phyloP scores from a whole-genome alignment of 2,888 invertebrate species.

The Clivina fossor region DNA sequence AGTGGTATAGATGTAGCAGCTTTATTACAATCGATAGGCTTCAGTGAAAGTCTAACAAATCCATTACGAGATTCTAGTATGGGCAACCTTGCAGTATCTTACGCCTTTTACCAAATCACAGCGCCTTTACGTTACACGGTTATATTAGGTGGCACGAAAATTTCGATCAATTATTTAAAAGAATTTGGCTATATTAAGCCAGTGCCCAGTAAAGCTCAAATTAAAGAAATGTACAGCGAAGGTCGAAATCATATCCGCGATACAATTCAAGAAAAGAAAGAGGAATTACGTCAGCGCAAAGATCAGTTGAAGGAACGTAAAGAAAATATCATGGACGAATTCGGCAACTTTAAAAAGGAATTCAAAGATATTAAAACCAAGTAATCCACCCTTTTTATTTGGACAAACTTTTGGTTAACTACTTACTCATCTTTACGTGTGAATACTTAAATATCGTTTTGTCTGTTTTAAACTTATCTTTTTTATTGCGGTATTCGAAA shows the following conservation, averaged over 20 bases:
- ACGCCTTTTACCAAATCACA: conserved; percentile 90
- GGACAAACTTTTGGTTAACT: too few species aligned
- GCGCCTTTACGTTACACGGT: conserved; percentile 92
- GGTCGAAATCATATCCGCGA: conserved; percentile 64
- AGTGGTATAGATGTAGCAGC: conserved; percentile 91
- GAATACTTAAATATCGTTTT: too few species aligned
- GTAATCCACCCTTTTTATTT: too few species aligned
- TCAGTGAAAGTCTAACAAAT: conserved; percentile 76
- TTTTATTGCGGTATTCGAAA: too few species aligned
- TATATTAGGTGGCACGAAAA: conserved; percentile 85
- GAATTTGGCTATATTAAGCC: conserved; percentile 81
- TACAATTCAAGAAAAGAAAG: conserved; percentile 60
- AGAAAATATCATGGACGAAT: too few species aligned
- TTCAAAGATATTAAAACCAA: too few species aligned
- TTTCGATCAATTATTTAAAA: conserved; percentile 79
- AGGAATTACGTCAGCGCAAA: conserved; percentile 54
- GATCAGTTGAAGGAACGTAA: conserved; percentile 46
- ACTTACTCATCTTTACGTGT: too few species aligned
- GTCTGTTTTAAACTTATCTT: too few species aligned
- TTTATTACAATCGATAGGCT: conserved; percentile 72
- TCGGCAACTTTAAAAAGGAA: too few species aligned
- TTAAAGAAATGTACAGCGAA: conserved; percentile 65
- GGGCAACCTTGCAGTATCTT: conserved; percentile 87
- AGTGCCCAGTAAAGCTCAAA: conserved; percentile 66
- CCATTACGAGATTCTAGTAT: conserved; percentile 77